Evolutionary conservation across 2,888 invertebrate species (phyloP).

Genomic region (Drosophila diplacantha): DNA sequence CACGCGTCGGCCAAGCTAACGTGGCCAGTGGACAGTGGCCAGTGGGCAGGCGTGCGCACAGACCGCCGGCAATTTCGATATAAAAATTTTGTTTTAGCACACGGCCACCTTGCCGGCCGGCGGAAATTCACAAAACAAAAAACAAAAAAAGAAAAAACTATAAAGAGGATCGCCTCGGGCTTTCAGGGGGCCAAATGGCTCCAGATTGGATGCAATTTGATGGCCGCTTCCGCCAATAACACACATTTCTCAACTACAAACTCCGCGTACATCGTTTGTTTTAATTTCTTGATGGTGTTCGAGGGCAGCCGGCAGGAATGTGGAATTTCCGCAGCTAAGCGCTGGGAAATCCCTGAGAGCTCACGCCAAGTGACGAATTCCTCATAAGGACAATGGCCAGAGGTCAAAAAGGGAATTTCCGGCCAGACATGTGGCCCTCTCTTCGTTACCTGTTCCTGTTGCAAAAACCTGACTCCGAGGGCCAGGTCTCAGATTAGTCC

Average conservation of each 20-base stretch:
- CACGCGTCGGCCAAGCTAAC: constrained; percentile 53
- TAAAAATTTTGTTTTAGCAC: constrained; percentile 60
- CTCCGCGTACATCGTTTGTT: constrained; percentile 5
- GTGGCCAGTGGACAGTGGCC: constrained; percentile 47
- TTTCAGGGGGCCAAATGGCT: constrained; percentile 26
- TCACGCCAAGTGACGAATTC: constrained; percentile 67
- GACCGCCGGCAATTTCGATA: constrained; percentile 48
- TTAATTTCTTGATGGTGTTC: background rate
- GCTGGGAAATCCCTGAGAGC: constrained; percentile 55
- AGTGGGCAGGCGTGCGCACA: constrained; percentile 51
- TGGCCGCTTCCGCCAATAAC: constrained; percentile 50
- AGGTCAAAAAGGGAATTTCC: constrained; percentile 58
- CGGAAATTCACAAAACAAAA: constrained; percentile 27
- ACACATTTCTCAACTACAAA: constrained; percentile 19
- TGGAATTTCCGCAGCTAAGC: constrained; percentile 56
- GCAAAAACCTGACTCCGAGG: constrained; percentile 26
- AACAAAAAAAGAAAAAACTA: background rate
- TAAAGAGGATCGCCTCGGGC: background rate
- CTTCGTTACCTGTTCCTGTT: constrained; percentile 45
- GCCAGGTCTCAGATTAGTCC: constrained; percentile 37
- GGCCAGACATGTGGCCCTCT: constrained; percentile 61
- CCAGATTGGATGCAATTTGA: constrained; percentile 42
- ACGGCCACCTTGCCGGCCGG: constrained; percentile 72
- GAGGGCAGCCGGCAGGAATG: constrained; percentile 12
- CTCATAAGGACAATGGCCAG: constrained; percentile 47